These are phyloP conservation scores for Myrmecophaga tridactyla DNA, from an alignment of 2,113 vertebrate genomes.

Conservation along the genomic window DNA sequence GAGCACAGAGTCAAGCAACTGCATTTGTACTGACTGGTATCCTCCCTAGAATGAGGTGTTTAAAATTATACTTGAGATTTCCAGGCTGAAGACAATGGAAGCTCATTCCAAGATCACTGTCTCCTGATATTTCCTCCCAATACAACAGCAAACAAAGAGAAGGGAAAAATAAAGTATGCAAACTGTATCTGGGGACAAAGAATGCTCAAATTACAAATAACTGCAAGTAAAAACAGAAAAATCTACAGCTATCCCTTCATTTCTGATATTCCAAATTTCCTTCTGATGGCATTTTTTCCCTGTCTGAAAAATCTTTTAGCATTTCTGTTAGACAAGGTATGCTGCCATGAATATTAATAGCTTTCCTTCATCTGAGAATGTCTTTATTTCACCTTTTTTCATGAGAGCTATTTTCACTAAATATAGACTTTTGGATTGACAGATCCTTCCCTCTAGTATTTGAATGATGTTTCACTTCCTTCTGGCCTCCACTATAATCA, in stretches of 20 bases:
- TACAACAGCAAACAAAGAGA: background rate
- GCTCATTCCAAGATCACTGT: background rate
- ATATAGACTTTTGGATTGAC: background rate
- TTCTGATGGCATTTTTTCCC: background rate
- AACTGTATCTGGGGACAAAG: background rate
- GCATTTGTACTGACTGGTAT: background rate
- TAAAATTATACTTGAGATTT: background rate
- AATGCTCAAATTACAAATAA: background rate
- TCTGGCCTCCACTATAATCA: background rate
- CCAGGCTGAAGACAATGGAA: background rate
- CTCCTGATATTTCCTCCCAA: background rate
- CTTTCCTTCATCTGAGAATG: background rate
- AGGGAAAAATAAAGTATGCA: background rate
- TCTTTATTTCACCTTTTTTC: background rate
- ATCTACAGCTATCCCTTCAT: background rate
- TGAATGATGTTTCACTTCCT: background rate
- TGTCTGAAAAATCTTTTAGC: background rate
- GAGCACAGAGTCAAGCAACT: background rate
- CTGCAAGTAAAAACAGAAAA: background rate
- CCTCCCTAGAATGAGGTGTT: no score
- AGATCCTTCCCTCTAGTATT: background rate
- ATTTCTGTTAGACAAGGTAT: background rate
- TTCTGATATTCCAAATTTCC: background rate
- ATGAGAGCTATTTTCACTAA: background rate
- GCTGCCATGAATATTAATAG: background rate